These are phyloP conservation scores for Oryzias javanicus DNA, from an alignment of 2,113 vertebrate genomes.

Conservation along the genomic window DNA sequence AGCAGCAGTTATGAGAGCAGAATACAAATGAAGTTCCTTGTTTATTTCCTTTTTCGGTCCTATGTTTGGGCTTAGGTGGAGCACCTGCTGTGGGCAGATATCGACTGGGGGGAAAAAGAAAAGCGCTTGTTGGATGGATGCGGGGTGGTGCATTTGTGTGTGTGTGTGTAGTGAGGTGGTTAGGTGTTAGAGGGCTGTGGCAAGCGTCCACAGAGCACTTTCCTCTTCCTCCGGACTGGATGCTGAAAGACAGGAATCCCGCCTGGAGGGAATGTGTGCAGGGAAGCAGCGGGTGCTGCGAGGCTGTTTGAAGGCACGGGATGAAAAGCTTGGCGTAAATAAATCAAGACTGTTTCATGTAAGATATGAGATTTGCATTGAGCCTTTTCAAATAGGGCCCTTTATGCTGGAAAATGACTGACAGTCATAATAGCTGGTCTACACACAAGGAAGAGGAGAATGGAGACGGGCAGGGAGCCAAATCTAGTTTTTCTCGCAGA, in stretches of 20 bases:
- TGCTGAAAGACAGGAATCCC: conserved; percentile 68
- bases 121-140: conserved; percentile 5
- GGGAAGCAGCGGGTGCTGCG: conserved; percentile 4
- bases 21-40: conserved; percentile 55
- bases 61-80: conserved; percentile 46
- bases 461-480: conserved; percentile 79
- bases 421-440: conserved; percentile 80
- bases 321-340: conserved; percentile 68
- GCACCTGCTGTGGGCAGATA: conserved; percentile 73
- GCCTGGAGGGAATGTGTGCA: conserved; percentile 37
- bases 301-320: conserved; percentile 61
- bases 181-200: conserved; percentile 41
- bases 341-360: conserved; percentile 80
- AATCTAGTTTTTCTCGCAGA: conserved; percentile 56
- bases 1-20: conserved; percentile 44
- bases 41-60: conserved; percentile 45
- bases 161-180: conserved; percentile 12
- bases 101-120: conserved; percentile 51
- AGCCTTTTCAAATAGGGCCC: conserved; percentile 78
- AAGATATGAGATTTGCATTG: conserved; percentile 80
- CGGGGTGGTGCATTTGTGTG: conserved; percentile 7
- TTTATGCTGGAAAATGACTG: conserved; percentile 79
- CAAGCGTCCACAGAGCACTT: conserved; percentile 60
- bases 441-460: conserved; percentile 73
- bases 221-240: conserved; percentile 60